These are phyloP conservation scores for Pogona vitticeps DNA, from an alignment of 2,113 vertebrate species.

Conservation along the genomic window DNA sequence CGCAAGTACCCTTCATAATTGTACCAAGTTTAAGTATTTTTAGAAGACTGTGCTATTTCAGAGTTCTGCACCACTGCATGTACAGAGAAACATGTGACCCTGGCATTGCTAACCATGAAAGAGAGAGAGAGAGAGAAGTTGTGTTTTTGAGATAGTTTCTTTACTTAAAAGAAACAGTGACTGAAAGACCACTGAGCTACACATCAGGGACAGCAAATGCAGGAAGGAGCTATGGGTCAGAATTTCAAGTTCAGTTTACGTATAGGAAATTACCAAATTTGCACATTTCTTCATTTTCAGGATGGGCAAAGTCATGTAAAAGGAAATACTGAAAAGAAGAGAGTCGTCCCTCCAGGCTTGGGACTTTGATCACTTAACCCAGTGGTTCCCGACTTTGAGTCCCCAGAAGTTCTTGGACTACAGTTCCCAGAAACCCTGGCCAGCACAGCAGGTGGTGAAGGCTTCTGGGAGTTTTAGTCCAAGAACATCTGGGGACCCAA, in stretches of 20 bases:
- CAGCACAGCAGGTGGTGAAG: too few species aligned
- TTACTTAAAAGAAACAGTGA: not conserved
- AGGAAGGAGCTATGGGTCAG: not conserved
- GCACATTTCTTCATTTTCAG: not conserved
- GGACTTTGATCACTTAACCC: too few species aligned
- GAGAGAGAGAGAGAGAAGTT: not conserved
- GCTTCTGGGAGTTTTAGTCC: too few species aligned
- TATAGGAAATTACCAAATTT: not conserved
- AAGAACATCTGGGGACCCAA: too few species aligned
- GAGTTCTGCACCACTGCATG: not conserved
- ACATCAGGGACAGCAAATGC: not conserved
- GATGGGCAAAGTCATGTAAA: not conserved
- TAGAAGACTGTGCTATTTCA: not conserved
- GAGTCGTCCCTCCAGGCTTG: too few species aligned
- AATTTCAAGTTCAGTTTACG: not conserved
- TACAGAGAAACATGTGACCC: not conserved
- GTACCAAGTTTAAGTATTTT: constrained; percentile 7
- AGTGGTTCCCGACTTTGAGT: too few species aligned
- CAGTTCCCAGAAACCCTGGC: too few species aligned
- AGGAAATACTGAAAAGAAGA: too few species aligned
- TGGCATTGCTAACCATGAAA: not conserved
- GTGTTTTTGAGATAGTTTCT: not conserved
- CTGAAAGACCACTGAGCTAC: not conserved
- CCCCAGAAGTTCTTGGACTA: too few species aligned
- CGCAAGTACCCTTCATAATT: accelerated